Base-by-base conservation (phyloP, 2,888 invertebrate species). In the Iphiclides podalirius region DNA sequence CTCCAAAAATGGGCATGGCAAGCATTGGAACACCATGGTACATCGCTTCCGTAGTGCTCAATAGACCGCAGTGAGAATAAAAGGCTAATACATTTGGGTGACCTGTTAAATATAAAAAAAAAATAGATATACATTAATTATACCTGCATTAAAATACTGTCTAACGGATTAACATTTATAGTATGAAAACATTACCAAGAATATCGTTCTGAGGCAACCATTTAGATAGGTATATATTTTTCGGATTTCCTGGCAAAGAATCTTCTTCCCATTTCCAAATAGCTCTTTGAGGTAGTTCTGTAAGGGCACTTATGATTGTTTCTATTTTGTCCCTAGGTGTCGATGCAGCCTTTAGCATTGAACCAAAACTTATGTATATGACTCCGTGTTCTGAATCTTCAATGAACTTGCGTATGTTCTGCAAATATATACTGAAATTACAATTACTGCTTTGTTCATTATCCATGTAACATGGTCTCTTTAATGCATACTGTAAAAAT, bases 161-260 rank as follows among this genome's bases (percentile, higher is more conserved):
- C n/a, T n/a, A n/a, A n/a, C n/a, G n/a, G n/a, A n/a, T n/a, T 13
- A 13, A 40, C 28, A 34, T 23, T 7, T 14, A 36, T 15, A n/a
- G 12, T 11, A n/a, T 33, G 2, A 15, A 23, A 39, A 28, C 35
- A 39, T 4, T 48, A 94, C 94, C 91, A 54, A 94, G 77, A 58
- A 94, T 90, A 66, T 94, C 94, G 52, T 90, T 89, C 70, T 94
- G 94, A 0, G 94, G 94, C 65, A 93, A 68, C 94, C 94, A 95
- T 52, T 89, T 90, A 34, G 84, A 85, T 4, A 90, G 72, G 68
- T 90, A 90, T 7, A 94, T 81, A 68, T 94, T 94, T 40, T 88
- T 92, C 90, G 60, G 92, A 82, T 36, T 81, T 79, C 55, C 55
- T 0, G 1, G 86, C 75, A 61, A 91, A 67, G 8, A 88, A 72